phyloP scores from a whole-genome alignment of 2,888 invertebrate species.

The Aethes cnicana region DNA sequence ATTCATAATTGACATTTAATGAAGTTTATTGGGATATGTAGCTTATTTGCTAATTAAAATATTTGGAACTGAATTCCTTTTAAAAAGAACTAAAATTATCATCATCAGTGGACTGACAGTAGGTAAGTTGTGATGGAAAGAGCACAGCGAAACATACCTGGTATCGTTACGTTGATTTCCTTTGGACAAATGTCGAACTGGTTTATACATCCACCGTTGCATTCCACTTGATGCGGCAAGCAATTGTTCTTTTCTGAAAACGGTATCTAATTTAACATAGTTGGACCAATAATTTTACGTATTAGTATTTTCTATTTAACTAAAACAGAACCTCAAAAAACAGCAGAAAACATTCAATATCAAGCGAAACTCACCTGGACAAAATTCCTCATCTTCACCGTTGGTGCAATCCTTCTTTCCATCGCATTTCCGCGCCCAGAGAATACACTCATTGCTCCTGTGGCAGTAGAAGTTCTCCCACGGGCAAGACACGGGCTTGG shows the following conservation, averaged over 20 bases:
- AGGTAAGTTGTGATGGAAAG: no score
- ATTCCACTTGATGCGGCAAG: constrained; percentile 37
- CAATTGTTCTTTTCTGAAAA: constrained; percentile 27
- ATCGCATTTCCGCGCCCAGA: constrained; percentile 67
- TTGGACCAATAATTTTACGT: no score
- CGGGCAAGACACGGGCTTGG: constrained; percentile 72
- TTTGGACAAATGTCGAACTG: constrained; percentile 19
- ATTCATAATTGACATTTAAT: no score
- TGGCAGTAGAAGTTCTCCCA: constrained; percentile 70
- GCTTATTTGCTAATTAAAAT: no score
- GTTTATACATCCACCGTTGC: constrained; percentile 42
- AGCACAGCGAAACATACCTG: constrained; percentile 18
- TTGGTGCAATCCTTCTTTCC: constrained; percentile 73
- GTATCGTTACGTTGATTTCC: neutral
- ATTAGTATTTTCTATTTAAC: no score
- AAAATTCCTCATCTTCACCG: constrained; percentile 82
- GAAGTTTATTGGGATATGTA: no score
- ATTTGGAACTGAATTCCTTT: no score
- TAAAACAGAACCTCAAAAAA: no score
- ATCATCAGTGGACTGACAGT: no score
- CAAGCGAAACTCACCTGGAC: constrained; percentile 60
- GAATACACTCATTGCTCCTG: constrained; percentile 70
- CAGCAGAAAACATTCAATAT: no score
- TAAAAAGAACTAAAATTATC: no score
- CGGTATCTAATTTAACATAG: no score